phyloP scores from a whole-genome alignment of 2,888 invertebrate species.

The Pristionchus exspectatus region DNA sequence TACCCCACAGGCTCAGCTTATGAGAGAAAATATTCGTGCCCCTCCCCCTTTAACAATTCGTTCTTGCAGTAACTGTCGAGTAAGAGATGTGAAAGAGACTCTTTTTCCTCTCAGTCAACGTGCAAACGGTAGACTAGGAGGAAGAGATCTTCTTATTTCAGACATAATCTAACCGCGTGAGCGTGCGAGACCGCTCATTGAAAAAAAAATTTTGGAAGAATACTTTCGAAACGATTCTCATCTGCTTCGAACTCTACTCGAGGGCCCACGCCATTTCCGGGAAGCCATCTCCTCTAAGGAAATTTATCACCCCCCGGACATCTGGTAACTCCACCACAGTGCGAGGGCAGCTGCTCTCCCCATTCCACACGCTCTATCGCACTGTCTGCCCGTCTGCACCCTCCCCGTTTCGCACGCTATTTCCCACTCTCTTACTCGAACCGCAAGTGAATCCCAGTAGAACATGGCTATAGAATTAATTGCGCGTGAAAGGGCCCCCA shows the following conservation, averaged over 20 bases:
- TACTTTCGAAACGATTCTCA: background rate
- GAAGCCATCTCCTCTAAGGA: background rate
- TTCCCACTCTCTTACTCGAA: background rate
- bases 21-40: too few species aligned
- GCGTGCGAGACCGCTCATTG: too few species aligned
- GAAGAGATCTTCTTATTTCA: too few species aligned
- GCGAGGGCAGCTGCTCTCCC: background rate
- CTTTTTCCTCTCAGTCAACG: too few species aligned
- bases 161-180: too few species aligned
- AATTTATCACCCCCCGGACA: conserved; percentile 23
- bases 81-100: too few species aligned
- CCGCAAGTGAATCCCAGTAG: background rate
- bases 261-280: background rate
- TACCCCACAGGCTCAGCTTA: too few species aligned
- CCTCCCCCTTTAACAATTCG: too few species aligned
- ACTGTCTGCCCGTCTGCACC: background rate
- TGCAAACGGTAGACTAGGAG: too few species aligned
- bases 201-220: background rate
- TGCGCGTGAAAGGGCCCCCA: background rate
- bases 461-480: conserved; percentile 17
- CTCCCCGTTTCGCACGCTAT: background rate
- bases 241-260: background rate
- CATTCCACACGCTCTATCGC: background rate
- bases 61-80: too few species aligned
- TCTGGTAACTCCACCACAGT: conserved; percentile 16